Evolutionary conservation across 2,888 invertebrate species (phyloP), one percentile per base, ranked within the genome.

Genomic region (Opisthograptis luteolata): DNA sequence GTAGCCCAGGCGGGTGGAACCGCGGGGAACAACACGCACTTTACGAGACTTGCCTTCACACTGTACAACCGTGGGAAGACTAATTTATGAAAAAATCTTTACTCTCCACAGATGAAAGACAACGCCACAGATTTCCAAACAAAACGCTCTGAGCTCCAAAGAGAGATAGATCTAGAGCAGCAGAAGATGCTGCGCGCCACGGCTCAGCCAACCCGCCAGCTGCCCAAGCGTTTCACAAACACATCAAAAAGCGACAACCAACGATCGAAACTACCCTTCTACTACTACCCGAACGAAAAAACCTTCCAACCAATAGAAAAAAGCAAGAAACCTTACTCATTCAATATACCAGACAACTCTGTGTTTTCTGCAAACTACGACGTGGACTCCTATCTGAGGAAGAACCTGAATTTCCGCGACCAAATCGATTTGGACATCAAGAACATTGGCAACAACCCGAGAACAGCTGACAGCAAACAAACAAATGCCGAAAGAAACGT

Each of bases 341-440:
- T 81, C 2, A 92, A 92, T 57, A 86, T 92, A 51, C 88, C 92
- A 0, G 84, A 87, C 1, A 82, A 73, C 32, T 84, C 87, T 0
- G 70, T 87, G 3, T 88, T 89, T 48, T 81, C 86, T 7, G 70
- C 73, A 0, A 84, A 84, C 24, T 89, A 88, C 27, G 88, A 89
- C 43, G 84, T 90, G 0, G 87, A 91, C 12, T 79, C 68, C 1
- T 90, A 90, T 48, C 47, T 90, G 2, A 71, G 89, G 46, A 81
- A 68, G 39, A 88, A 90, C 44, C 53, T 90, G 0, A 89, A 89
- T 49, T 78, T 76, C 30, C 80, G 75, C 56, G 76, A 80, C 20
- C 67, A 57, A 57, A 57, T 40, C 22, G 56, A 60, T 31, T 25
- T 10, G 25, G 10, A 35, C 61, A 35, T 64, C 2, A 46, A 53